Conservation (phyloP, 1,140 invertebrate genomes). For the Drosophila kepulauana region DNA sequence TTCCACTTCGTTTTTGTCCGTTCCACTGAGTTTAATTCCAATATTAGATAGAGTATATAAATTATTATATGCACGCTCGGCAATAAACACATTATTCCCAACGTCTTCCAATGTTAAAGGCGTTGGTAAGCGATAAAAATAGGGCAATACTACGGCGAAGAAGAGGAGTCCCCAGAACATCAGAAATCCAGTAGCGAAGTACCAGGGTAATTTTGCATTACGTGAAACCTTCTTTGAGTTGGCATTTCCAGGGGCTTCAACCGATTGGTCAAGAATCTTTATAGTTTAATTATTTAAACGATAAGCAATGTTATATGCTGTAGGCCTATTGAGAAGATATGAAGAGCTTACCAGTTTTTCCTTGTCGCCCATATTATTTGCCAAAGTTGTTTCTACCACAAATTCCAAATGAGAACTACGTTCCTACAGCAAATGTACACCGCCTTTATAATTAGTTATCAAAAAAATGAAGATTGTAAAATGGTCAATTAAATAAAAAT, state of each 20-base stretch:
- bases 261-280: background rate
- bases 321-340: background rate
- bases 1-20: constrained; percentile 88
- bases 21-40: constrained; percentile 89
- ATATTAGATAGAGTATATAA: constrained; percentile 88
- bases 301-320: background rate
- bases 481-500: background rate
- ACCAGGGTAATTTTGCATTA: constrained; percentile 43
- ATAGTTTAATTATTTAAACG: background rate
- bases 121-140: constrained; percentile 55
- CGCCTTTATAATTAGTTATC: constrained; percentile 2
- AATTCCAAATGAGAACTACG: background rate
- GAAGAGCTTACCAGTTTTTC: constrained; percentile 21
- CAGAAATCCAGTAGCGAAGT: constrained; percentile 48
- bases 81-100: constrained; percentile 51
- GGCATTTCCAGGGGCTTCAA: constrained; percentile 1
- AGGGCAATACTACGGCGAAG: constrained; percentile 60
- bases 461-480: constrained; percentile 3
- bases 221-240: background rate
- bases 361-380: constrained; percentile 18
- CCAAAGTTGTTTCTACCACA: background rate
- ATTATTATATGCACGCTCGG: constrained; percentile 74
- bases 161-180: constrained; percentile 61
- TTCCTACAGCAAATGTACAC: background rate
- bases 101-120: constrained; percentile 47